These are phyloP conservation scores for Lordiphosa fenestrarum DNA, from an alignment of 2,888 invertebrate genomes.

Conservation along the genomic window DNA sequence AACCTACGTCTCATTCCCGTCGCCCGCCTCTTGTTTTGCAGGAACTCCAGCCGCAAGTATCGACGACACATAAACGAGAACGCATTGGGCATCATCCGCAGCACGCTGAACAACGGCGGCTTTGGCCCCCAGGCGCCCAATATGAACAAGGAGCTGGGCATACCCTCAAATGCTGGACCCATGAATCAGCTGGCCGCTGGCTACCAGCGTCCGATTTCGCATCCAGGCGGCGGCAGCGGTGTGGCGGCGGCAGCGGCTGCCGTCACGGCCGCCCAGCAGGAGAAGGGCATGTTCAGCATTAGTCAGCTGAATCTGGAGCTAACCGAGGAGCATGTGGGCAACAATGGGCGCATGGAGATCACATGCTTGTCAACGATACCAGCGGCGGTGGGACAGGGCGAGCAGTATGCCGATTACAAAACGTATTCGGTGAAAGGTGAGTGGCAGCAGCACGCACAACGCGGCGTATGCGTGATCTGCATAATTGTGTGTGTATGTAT, in stretches of 20 bases:
- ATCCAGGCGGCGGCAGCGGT: constrained; percentile 76
- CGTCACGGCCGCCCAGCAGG: constrained; percentile 74
- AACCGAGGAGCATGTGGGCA: constrained; percentile 86
- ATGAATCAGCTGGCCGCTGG: constrained; percentile 77
- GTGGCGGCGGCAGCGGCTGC: constrained; percentile 77
- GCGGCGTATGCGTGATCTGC: constrained; percentile 50
- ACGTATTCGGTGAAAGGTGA: constrained; percentile 88
- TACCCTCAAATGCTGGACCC: constrained; percentile 76
- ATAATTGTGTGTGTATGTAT: constrained; percentile 35
- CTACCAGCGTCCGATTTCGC: constrained; percentile 71
- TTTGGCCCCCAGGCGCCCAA: constrained; percentile 77
- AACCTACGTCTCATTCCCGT: constrained; percentile 12
- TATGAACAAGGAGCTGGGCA: constrained; percentile 73
- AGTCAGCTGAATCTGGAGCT: constrained; percentile 88
- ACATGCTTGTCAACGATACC: constrained; percentile 91
- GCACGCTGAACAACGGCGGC: constrained; percentile 75
- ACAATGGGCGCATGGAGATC: constrained; percentile 86
- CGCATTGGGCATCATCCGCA: constrained; percentile 76
- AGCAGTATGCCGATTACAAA: constrained; percentile 87
- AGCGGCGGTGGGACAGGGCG: constrained; percentile 86
- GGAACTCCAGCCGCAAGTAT: constrained; percentile 78
- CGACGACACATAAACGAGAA: constrained; percentile 78
- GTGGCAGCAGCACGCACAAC: constrained; percentile 52
- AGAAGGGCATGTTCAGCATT: constrained; percentile 81
- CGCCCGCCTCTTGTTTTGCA: constrained; percentile 37